Base-by-base conservation (phyloP, 2,888 invertebrate genomes). In the Norana najaformis region DNA sequence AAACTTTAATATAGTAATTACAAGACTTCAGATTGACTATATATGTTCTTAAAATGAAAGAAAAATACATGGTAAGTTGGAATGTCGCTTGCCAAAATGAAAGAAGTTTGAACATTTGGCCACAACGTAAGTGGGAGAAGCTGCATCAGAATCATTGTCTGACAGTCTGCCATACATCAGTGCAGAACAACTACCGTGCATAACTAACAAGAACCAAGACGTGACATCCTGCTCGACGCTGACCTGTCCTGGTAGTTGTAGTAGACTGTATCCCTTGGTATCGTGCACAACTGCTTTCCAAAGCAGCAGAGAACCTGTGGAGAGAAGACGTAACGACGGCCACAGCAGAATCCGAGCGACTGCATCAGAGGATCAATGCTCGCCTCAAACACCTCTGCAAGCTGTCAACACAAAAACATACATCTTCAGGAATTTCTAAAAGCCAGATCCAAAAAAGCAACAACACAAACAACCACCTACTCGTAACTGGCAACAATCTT, bases 351-450 rank as follows among this genome's bases (percentile, higher is more conserved):
- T 88, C 99, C 99, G 93, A 99, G 96, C 37, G 97, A 97, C 95
- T 98, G 98, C 99, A 99, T 99, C 90, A 99, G 99, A 83, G 98
- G 98, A 95, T 99, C 99, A 92, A 99, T 99, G 95, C 98, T 98
- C 95, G 96, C 97, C 95, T 99, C 98, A 95, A 99, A 99, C 83
- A 99, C 98, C 96, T 99, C 99, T 16, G 98, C 97, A 92, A 99
- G 96, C 99, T 99, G 35, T 34, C 20, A 47, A 0, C 41, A 69
- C n/a, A 89, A 18, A 89, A 39, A 89, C 53, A 47, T 35, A 89
- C 35, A 53, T 16, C 2, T 2, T 34, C 53, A 69, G 3, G 5
- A 47, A 37, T 35, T 5, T 89, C 23, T n/a, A 11, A 37, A 38
- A 35, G 14, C 20, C 88, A 37, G 20, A 69, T 23, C 20, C 82